phyloP scores from a whole-genome alignment of 2,113 vertebrate genomes.

The Trichomycterus rosablanca region DNA sequence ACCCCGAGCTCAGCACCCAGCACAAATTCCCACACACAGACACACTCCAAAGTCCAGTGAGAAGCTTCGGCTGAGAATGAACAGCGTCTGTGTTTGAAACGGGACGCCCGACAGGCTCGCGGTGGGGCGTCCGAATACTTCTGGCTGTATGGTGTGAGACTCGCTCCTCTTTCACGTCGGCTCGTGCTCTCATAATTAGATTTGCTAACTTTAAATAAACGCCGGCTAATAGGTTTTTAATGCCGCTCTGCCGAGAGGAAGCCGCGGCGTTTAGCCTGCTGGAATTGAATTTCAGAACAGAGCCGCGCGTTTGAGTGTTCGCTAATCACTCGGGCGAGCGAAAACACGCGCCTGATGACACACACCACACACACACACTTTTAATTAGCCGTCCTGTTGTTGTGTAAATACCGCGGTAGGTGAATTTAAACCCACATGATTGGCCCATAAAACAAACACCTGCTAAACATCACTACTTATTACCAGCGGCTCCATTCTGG shows the following conservation, averaged over 20 bases:
- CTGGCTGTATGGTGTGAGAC: neutral
- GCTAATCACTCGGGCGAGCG: constrained; percentile 9
- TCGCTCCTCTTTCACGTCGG: constrained; percentile 29
- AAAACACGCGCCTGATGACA: constrained; percentile 13
- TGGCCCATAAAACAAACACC: too few relatives aligned
- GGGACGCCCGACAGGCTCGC: too few relatives aligned
- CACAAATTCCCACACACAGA: too few relatives aligned
- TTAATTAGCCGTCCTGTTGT: too few relatives aligned
- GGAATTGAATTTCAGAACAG: constrained; percentile 25
- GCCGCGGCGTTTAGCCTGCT: constrained; percentile 12
- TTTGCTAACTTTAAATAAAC: constrained; percentile 55
- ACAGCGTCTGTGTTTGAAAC: too few relatives aligned
- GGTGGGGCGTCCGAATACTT: neutral
- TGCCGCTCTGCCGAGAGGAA: constrained; percentile 32
- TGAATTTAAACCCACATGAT: too few relatives aligned
- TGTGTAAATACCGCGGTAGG: too few relatives aligned
- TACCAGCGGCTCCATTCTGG: too few relatives aligned
- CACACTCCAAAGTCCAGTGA: too few relatives aligned
- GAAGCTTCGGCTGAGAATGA: too few relatives aligned
- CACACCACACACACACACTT: neutral
- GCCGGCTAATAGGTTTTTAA: constrained; percentile 44
- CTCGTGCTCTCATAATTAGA: constrained; percentile 47
- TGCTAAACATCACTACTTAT: too few relatives aligned
- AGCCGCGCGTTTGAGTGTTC: neutral
- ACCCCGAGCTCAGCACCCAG: too few relatives aligned